These are phyloP conservation scores for Leuciscus idus DNA, from an alignment of 2,113 vertebrate species.

Conservation along the genomic window DNA sequence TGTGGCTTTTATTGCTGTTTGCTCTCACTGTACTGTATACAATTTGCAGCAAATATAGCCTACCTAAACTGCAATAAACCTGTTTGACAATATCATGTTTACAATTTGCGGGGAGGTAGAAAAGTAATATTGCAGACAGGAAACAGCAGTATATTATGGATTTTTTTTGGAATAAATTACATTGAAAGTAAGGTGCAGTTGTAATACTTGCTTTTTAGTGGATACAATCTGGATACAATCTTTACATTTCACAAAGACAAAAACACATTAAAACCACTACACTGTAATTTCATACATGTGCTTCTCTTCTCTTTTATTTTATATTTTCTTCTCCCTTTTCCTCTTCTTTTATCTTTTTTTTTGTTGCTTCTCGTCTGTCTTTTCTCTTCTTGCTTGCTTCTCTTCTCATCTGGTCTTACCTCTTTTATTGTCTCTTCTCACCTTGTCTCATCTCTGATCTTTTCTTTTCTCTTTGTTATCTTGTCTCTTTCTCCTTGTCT, in stretches of 20 bases:
- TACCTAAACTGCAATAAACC: slow-evolving; percentile 16
- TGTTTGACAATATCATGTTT: slow-evolving; percentile 15
- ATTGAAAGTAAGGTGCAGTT: neutral
- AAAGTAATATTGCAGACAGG: slow-evolving; percentile 19
- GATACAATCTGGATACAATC: neutral
- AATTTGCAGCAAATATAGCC: slow-evolving; percentile 9
- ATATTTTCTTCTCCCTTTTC: no score
- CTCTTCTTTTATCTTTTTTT: neutral
- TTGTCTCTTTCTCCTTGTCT: neutral
- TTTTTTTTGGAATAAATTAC: slow-evolving; percentile 17
- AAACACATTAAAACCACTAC: neutral
- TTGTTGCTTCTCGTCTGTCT: neutral
- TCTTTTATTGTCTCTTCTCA: neutral
- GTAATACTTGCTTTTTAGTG: neutral
- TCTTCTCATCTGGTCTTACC: neutral
- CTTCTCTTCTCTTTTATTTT: neutral
- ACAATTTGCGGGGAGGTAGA: neutral
- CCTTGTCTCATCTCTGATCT: neutral
- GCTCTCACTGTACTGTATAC: neutral
- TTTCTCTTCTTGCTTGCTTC: neutral
- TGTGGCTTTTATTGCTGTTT: neutral
- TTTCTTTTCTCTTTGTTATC: neutral
- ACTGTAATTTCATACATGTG: neutral
- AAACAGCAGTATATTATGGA: slow-evolving; percentile 16
- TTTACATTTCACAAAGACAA: neutral